These are phyloP conservation scores for Hoplostethus atlanticus DNA, from an alignment of 2,797 vertebrate genomes.

Conservation along the genomic window DNA sequence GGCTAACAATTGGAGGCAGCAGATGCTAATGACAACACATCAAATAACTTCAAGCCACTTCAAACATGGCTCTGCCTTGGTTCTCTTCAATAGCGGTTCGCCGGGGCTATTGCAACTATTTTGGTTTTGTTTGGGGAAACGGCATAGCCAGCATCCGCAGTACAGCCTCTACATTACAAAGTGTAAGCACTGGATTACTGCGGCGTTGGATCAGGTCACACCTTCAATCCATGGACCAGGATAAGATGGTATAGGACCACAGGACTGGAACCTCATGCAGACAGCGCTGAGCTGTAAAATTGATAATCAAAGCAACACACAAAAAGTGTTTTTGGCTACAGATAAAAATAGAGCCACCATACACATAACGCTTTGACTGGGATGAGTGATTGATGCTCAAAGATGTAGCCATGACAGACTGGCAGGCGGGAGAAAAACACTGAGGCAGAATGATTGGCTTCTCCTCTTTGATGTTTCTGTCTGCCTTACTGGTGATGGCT, in stretches of 20 bases:
- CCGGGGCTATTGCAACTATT: constrained; percentile 9
- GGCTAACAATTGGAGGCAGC: constrained; percentile 52
- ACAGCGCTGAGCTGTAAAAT: constrained; percentile 29
- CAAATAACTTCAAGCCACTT: constrained; percentile 43
- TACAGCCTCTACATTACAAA: background rate
- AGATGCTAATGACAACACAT: constrained; percentile 59
- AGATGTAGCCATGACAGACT: constrained; percentile 75
- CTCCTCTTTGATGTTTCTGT: constrained; percentile 78
- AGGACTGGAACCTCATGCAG: constrained; percentile 21
- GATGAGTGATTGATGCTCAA: constrained; percentile 77
- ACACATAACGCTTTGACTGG: constrained; percentile 61
- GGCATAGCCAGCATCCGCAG: background rate
- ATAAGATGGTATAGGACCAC: constrained; percentile 41
- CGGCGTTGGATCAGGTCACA: background rate
- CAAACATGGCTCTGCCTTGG: constrained; percentile 40
- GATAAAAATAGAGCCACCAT: constrained; percentile 71
- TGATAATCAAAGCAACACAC: constrained; percentile 56
- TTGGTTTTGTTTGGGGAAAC: constrained; percentile 15
- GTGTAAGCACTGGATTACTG: background rate
- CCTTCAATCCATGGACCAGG: constrained; percentile 13
- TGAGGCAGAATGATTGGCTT: constrained; percentile 80
- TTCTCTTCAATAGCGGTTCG: constrained; percentile 12
- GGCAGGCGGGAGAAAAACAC: constrained; percentile 75
- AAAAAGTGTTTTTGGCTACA: constrained; percentile 54
- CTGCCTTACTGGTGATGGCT: constrained; percentile 73